Evolutionary conservation across 2,113 vertebrate species (phyloP), one percentile per base, ranked within the genome.

Genomic region (Calidris pygmaea): DNA sequence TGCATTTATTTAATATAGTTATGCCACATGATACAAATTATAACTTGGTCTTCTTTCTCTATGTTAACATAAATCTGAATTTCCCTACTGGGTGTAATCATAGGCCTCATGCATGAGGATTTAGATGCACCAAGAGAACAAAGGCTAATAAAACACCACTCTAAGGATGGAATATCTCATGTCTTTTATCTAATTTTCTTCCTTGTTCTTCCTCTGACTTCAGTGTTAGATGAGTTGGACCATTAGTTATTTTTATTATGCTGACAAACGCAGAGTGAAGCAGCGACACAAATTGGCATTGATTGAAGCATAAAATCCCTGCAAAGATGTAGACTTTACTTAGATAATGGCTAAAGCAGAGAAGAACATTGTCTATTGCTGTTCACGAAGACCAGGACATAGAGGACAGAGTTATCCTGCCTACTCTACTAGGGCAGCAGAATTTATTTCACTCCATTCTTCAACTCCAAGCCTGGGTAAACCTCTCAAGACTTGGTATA

Each of bases 221-320:
- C 59, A 71, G 23, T 47, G 50, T 55, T 60, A 77, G 53, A 66
- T 77, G 41, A 71, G 60, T 59, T 84, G 56, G 47, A 45, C 37
- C 34, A 81, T 93, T 47, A 80, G 34, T 86, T 78, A 80, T 90
- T 96, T 94, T 93, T 96, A 95, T 92, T 84, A n/a, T 56, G 34
- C 41, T 77, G 86, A 13, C 41, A 94, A 85, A 74, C 20, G 35
- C 45, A 87, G 23, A 87, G 34, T 32, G 43, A 89, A 48, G 24
- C 23, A 87, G 62, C 0, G 6, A 45, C 77, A 62, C 9, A 71
- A 62, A 63, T 3, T 37, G 87, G 15, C 47, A 68, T 76, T 85
- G 73, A 72, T 0, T 41, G 81, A 85, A 48, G 63, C 52, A 50
- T 41, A 71, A 78, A 91, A 74, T 62, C 26, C 32, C 26, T 84